Evolutionary conservation across 2,113 vertebrate species (phyloP), one percentile per base, ranked within the genome.

Genomic region (Synodontis membranacea): DNA sequence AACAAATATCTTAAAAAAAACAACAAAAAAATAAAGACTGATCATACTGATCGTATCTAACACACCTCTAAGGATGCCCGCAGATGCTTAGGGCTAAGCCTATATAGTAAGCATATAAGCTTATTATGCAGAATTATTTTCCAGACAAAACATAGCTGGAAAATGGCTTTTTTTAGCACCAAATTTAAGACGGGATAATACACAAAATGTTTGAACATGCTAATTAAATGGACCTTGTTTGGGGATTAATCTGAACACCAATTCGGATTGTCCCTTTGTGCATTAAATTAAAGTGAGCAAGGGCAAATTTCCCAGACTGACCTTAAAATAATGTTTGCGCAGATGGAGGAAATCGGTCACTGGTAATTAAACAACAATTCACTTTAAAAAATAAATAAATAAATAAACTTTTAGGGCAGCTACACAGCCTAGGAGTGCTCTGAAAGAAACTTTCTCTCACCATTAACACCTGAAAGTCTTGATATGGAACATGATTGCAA

Each of bases 201-300:
- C 84, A 42, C 39, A 72, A 54, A 84, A 86, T 85, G 86, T 68
- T 90, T 86, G 68, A 86, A 84, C 66, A 85, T 82, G 74, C 72
- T 88, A 84, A 89, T 89, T 88, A 89, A 88, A 88, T 78, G 75
- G 75, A 68, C 60, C 82, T 82, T 88, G 86, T 76, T 90, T 48
- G 66, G 89, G 81, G 87, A 68, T 86, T 86, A 88, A 86, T 83
- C 89, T 87, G 82, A 28, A 66, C 58, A 42, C 37, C 64, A 50
- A 86, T 87, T 89, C 72, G 84, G 50, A 89, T 81, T 76, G 84
- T 80, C 74, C 44, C 85, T 86, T 84, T 86, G 88, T 86, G 84
- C 81, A 91, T 87, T 87, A 88, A 52, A 82, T 80, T 88, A 58
- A 52, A 62, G 75, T 78, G 56, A 86, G 58, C 39, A 44, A 82